These are phyloP conservation scores for Caenorhabditis inopinata DNA, from an alignment of 1,140 invertebrate genomes.

Conservation along the genomic window DNA sequence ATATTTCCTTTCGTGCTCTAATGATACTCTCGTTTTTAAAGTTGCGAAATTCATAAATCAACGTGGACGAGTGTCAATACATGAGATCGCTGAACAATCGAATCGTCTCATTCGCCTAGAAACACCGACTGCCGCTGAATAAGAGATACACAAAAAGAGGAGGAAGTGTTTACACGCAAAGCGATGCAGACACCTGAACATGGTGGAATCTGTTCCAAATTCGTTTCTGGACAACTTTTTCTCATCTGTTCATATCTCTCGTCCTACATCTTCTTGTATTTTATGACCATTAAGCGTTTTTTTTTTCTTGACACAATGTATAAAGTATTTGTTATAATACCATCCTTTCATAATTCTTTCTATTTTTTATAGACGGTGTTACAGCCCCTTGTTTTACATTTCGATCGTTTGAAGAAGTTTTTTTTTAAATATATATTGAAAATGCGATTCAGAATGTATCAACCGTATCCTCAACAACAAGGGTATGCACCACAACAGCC, in stretches of 20 bases:
- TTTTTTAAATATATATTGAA: no score
- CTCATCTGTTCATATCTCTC: neutral
- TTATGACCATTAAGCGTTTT: neutral
- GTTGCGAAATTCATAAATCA: conserved; percentile 95
- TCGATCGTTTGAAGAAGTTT: neutral
- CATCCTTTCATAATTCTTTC: neutral
- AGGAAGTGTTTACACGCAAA: conserved; percentile 7
- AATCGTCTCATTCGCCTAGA: conserved; percentile 85
- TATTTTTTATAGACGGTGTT: neutral
- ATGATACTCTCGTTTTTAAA: conserved; percentile 42
- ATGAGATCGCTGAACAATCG: conserved; percentile 88
- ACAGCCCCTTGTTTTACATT: neutral
- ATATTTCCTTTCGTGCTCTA: neutral
- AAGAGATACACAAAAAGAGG: neutral
- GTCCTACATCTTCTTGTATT: neutral
- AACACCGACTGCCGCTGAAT: conserved; percentile 10
- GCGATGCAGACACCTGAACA: conserved; percentile 6
- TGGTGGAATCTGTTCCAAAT: neutral
- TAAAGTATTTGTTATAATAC: neutral
- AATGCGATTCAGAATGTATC: neutral
- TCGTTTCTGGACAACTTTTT: neutral
- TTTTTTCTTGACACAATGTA: neutral
- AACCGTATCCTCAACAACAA: conserved; percentile 24
- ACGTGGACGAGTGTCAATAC: conserved; percentile 86
- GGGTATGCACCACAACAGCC: neutral